Evolutionary conservation across 2,888 invertebrate species (phyloP).

Genomic region (Itoplectis maculator): DNA sequence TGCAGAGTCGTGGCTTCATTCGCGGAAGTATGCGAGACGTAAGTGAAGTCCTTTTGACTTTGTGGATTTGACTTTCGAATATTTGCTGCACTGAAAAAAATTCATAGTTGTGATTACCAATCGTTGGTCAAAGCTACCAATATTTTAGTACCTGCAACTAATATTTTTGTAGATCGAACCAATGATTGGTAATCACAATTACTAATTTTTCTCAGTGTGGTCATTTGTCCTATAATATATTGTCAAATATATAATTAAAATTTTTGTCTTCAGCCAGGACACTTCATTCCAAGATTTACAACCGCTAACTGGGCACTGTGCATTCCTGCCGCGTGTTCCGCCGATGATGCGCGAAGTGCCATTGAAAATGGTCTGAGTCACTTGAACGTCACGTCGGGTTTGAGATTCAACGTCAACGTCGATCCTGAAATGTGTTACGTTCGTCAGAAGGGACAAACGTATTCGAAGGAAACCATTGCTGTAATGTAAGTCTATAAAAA

Average conservation of each 20-base stretch:
- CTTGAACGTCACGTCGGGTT: conserved; percentile 87
- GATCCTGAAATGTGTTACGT: conserved; percentile 87
- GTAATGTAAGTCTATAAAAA: conserved; percentile 84
- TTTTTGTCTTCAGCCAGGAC: conserved; percentile 88
- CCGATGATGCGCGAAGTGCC: conserved; percentile 87
- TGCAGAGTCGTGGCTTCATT: conserved; percentile 88
- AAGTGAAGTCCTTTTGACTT: conserved; percentile 73
- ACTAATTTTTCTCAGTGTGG: no score
- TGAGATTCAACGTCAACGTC: conserved; percentile 87
- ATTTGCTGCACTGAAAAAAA: no score
- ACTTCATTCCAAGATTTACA: conserved; percentile 90
- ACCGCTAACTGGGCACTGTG: conserved; percentile 90
- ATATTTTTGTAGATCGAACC: no score
- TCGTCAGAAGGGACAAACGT: conserved; percentile 81
- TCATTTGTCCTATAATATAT: neutral
- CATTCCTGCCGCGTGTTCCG: conserved; percentile 88
- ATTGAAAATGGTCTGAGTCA: conserved; percentile 87
- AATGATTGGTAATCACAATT: no score
- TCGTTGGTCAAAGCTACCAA: no score
- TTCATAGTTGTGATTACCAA: no score
- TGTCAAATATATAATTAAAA: neutral
- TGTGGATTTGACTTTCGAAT: neutral
- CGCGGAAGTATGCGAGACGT: conserved; percentile 88
- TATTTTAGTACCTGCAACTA: no score
- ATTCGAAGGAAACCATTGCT: conserved; percentile 84